Percentiles rank a stretch among this genome's conserved stretches.
Conservation (phyloP, 2,113 vertebrate species). For the Odontophorus gujanensis region DNA sequence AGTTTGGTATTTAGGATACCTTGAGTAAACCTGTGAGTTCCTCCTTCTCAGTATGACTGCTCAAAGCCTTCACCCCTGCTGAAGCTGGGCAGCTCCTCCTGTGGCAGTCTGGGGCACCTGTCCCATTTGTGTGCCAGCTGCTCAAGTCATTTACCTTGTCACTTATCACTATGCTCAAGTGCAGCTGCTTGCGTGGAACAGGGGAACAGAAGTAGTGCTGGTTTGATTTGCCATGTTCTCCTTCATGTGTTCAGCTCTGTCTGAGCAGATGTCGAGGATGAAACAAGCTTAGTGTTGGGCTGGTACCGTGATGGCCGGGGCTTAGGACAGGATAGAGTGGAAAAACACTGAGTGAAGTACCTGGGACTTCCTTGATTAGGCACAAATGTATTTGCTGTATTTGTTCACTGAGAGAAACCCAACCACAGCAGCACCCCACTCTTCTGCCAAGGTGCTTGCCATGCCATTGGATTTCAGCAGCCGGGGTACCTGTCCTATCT, state of each 20-base stretch:
- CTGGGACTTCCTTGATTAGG: background rate
- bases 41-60: background rate
- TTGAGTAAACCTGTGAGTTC: background rate
- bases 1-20: background rate
- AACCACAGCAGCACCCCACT: background rate
- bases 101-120: background rate
- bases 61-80: background rate
- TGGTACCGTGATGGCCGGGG: rapidly evolving
- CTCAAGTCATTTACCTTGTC: rapidly evolving
- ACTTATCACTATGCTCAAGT: background rate
- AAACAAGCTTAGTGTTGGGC: background rate
- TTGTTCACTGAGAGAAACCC: background rate
- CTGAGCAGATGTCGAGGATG: background rate
- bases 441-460: rapidly evolving
- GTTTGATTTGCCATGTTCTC: background rate
- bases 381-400: background rate
- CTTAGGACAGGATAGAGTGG: background rate
- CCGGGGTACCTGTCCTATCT: rapidly evolving
- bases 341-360: background rate
- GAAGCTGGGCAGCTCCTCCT: background rate
- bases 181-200: rapidly evolving
- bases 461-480: background rate
- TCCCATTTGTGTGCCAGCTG: rapidly evolving
- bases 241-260: rapidly evolving
- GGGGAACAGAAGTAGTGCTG: background rate